phyloP scores from a whole-genome alignment of 2,888 invertebrate species.

The Eupithecia insigniata region DNA sequence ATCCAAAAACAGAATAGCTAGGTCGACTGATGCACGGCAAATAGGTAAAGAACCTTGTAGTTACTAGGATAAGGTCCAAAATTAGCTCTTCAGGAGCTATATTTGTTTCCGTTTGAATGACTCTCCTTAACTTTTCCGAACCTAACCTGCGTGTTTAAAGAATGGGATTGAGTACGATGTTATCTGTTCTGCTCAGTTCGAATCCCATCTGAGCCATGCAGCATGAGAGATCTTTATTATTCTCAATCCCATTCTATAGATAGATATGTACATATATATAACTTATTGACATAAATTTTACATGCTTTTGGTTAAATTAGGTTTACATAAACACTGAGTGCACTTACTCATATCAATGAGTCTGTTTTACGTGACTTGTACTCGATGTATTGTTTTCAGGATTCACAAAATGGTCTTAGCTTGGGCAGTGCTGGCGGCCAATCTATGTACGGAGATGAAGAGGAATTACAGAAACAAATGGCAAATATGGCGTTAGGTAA shows the following conservation, averaged over 20 bases:
- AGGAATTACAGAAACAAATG: constrained; percentile 89
- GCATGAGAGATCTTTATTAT: too few species aligned
- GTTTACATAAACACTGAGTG: too few species aligned
- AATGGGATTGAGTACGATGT: too few species aligned
- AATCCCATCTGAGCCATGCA: too few species aligned
- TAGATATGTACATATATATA: too few species aligned
- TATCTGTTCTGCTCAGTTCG: too few species aligned
- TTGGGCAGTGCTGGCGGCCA: constrained; percentile 83
- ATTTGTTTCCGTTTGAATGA: background rate
- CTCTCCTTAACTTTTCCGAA: too few species aligned
- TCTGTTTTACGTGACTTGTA: background rate
- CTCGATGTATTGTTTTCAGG: constrained; percentile 56
- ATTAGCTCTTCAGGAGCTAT: background rate
- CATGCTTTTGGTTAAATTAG: too few species aligned
- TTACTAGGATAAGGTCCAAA: background rate
- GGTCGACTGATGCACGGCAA: background rate
- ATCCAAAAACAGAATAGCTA: too few species aligned
- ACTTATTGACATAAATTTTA: too few species aligned
- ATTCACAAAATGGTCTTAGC: constrained; percentile 81
- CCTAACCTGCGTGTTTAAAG: too few species aligned
- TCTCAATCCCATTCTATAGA: too few species aligned
- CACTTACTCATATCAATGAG: background rate
- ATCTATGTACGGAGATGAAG: constrained; percentile 88
- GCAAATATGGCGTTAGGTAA: constrained; percentile 86
- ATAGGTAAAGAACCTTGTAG: background rate